Evolutionary conservation across 2,888 invertebrate species (phyloP).

Genomic region (Ligdia adustata): DNA sequence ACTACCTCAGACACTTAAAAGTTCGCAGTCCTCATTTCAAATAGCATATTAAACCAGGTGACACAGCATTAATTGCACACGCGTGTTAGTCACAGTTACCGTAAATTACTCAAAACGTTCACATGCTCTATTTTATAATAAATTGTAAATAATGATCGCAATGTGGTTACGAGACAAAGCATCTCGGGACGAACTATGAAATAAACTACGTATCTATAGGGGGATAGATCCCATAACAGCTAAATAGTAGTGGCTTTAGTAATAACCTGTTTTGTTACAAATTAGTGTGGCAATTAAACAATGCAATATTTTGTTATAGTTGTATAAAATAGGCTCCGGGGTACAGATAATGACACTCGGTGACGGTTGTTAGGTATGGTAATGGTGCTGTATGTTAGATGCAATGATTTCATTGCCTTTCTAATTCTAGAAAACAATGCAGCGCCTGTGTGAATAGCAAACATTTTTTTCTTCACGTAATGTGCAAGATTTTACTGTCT

Average conservation of each 20-base stretch:
- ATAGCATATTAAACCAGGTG: conserved; percentile 25
- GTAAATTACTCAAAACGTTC: conserved; percentile 20
- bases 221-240: conserved; percentile 35
- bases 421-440: conserved; percentile 32
- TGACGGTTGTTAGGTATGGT: conserved; percentile 38
- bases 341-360: conserved; percentile 30
- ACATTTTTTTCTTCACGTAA: too few relatives aligned
- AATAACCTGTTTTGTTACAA: conserved; percentile 44
- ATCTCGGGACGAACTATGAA: too few relatives aligned
- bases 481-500: too few relatives aligned
- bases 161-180: conserved; percentile 37
- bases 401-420: conserved; percentile 36
- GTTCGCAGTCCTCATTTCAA: conserved; percentile 16
- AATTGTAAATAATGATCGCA: conserved; percentile 22
- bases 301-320: conserved; percentile 36
- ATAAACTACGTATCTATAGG: too few relatives aligned
- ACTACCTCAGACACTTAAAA: conserved; percentile 21
- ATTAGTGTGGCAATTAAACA: conserved; percentile 39
- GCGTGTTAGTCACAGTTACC: conserved; percentile 10
- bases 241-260: conserved; percentile 40
- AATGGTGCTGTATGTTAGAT: conserved; percentile 30
- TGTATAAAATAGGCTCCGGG: conserved; percentile 25
- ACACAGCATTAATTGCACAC: conserved; percentile 10
- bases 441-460: too few relatives aligned
- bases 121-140: conserved; percentile 23